Evolutionary conservation across 2,113 vertebrate species (phyloP).

Genomic region (Hypanus sabinus): DNA sequence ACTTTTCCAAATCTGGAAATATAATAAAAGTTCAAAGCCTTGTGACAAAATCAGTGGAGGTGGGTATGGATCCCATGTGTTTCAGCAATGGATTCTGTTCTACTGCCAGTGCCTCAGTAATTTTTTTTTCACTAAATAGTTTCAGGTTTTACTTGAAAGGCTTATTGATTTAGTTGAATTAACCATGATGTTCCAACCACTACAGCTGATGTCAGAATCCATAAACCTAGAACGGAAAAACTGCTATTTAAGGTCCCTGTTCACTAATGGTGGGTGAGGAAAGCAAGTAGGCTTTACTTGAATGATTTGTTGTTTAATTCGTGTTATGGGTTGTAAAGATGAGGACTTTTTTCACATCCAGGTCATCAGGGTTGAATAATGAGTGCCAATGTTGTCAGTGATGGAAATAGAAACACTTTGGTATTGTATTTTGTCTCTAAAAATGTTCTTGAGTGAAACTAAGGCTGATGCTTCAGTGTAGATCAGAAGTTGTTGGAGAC

Average conservation of each 20-base stretch:
- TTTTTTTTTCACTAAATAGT: not conserved
- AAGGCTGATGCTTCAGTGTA: not conserved
- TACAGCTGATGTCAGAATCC: not conserved
- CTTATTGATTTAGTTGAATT: not conserved
- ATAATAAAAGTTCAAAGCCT: not conserved
- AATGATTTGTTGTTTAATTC: too few species aligned
- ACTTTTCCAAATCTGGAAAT: not conserved
- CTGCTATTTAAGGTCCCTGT: not conserved
- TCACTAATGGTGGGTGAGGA: not conserved
- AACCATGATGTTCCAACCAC: not conserved
- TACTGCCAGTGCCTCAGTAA: not conserved
- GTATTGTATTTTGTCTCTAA: not conserved
- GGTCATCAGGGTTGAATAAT: not conserved
- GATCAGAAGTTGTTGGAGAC: not conserved
- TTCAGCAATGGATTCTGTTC: not conserved
- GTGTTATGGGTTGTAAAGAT: too few species aligned
- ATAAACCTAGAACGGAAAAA: not conserved
- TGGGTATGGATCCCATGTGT: not conserved
- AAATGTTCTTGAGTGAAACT: not conserved
- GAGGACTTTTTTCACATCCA: too few species aligned
- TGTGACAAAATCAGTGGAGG: not conserved
- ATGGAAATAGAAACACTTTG: not conserved
- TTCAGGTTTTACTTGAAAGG: not conserved
- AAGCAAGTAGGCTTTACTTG: not conserved
- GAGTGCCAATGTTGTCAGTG: not conserved